A percentile compares a stretch with the other conserved stretches of the same genome.
Conservation (phyloP, 2,888 invertebrate genomes). For the Agrotis exclamationis region DNA sequence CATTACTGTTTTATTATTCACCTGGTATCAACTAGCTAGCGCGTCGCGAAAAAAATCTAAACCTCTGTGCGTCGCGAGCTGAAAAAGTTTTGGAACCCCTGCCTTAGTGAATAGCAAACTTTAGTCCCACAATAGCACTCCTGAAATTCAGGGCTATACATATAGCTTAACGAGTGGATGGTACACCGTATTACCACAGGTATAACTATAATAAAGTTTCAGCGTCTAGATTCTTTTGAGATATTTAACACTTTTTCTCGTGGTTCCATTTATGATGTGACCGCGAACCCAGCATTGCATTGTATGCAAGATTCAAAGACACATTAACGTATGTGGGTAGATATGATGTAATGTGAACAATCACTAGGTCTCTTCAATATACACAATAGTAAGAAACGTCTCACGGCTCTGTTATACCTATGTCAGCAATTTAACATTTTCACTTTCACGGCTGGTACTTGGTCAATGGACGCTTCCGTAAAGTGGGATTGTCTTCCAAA, state of each 20-base stretch:
- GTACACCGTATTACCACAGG: no score
- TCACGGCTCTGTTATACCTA: constrained; percentile 83
- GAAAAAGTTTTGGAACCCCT: no score
- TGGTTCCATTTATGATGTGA: constrained; percentile 29
- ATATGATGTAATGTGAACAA: constrained; percentile 73
- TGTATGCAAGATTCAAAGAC: constrained; percentile 47
- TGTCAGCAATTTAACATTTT: constrained; percentile 81
- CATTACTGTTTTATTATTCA: no score
- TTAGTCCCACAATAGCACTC: no score
- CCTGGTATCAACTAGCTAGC: no score
- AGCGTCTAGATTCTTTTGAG: not conserved
- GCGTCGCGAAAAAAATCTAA: no score
- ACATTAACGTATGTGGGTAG: constrained; percentile 63
- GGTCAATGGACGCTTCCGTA: constrained; percentile 73
- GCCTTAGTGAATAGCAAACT: no score
- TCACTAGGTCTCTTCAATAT: constrained; percentile 64
- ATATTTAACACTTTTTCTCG: constrained; percentile 12
- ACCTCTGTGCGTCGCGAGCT: no score
- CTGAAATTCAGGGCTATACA: no score
- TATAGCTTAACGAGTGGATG: not conserved
- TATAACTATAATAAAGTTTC: not conserved
- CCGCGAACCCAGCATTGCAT: constrained; percentile 37
- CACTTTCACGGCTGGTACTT: constrained; percentile 80
- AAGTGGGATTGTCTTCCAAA: constrained; percentile 66
- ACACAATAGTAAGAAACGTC: constrained; percentile 81